Evolutionary conservation across 92 coral and sea anemone genomes (phyloP).

Genomic region (Epizoanthus ramosus): DNA sequence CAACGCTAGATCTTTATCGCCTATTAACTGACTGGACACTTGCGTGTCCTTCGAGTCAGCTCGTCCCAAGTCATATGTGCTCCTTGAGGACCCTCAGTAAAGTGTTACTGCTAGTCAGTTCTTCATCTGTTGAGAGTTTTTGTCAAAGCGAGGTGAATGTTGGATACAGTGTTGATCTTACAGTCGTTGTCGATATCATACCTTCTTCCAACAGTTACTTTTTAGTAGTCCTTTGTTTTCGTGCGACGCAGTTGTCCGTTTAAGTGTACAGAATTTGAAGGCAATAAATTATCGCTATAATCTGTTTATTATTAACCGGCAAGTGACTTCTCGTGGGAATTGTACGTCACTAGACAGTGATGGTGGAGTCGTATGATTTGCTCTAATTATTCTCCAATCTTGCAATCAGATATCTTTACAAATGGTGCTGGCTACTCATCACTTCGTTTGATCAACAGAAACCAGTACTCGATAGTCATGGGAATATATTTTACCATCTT

Average conservation of each 20-base stretch:
- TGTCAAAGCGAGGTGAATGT: too few relatives aligned
- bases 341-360: background rate
- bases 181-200: background rate
- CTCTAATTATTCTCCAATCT: constrained; percentile 13
- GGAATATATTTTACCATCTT: background rate
- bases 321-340: constrained; percentile 29
- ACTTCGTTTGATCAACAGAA: constrained; percentile 7
- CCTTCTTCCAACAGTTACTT: background rate
- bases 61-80: background rate
- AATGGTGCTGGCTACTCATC: constrained; percentile 9
- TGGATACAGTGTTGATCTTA: background rate
- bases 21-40: background rate
- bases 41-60: background rate
- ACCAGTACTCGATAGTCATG: constrained; percentile 27
- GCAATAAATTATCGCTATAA: constrained; percentile 12
- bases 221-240: background rate
- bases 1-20: constrained; percentile 34
- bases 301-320: constrained; percentile 24
- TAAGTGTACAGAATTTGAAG: background rate
- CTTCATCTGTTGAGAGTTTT: too few relatives aligned
- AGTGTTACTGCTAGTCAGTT: too few relatives aligned
- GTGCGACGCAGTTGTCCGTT: background rate
- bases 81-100: background rate
- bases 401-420: constrained; percentile 33
- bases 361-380: background rate